Conservation (phyloP, 1,140 invertebrate genomes). For the Protaetia brevitarsis region DNA sequence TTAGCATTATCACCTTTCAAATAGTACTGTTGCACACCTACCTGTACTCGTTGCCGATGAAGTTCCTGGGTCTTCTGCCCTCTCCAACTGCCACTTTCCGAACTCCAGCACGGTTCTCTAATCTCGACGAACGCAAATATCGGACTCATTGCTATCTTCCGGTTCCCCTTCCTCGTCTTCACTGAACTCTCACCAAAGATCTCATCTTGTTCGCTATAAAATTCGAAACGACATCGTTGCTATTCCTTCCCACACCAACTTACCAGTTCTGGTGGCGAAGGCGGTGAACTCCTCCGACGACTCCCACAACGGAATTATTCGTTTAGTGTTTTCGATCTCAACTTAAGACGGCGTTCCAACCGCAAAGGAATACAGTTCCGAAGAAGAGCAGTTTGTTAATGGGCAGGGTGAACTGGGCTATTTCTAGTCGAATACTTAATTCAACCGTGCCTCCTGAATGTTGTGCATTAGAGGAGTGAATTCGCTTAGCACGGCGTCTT, state of each 20-base stretch:
- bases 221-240: not conserved
- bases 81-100: slow-evolving; percentile 74
- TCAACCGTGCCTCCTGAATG: slow-evolving; percentile 64
- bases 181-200: slow-evolving; percentile 59
- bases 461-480: slow-evolving; percentile 83
- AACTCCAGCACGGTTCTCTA: slow-evolving; percentile 61
- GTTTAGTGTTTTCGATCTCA: slow-evolving; percentile 58
- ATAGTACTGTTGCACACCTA: slow-evolving; percentile 46
- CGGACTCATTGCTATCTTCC: slow-evolving; percentile 40
- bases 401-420: slow-evolving; percentile 69
- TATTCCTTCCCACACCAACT: too few relatives aligned
- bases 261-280: slow-evolving; percentile 59
- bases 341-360: slow-evolving; percentile 81
- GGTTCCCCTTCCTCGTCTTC: slow-evolving; percentile 57
- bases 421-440: slow-evolving; percentile 63
- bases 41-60: slow-evolving; percentile 72
- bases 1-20: not conserved
- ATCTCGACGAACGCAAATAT: slow-evolving; percentile 57
- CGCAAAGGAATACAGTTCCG: slow-evolving; percentile 84
- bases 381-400: slow-evolving; percentile 78
- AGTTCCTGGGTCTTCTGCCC: slow-evolving; percentile 69
- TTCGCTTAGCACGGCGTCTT: slow-evolving; percentile 77
- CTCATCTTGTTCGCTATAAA: slow-evolving; percentile 44
- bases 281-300: slow-evolving; percentile 52
- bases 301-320: slow-evolving; percentile 69